Evolutionary conservation across 2,797 vertebrate genomes (phyloP).

Genomic region (Pangasius mekongensis): DNA sequence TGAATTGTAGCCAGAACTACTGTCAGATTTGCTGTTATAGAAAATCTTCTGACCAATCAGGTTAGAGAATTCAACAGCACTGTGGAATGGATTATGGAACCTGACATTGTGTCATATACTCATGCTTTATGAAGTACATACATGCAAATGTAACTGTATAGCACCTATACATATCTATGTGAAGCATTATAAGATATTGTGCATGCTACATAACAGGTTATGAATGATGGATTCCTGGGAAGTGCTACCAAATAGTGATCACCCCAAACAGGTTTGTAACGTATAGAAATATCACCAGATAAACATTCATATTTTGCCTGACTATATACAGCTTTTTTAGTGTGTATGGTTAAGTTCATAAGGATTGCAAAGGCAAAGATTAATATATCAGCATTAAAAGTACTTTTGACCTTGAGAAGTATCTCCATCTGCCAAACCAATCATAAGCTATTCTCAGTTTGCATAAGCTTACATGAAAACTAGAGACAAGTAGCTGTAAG

Average conservation of each 20-base stretch:
- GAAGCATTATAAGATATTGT: neutral
- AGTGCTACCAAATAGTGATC: too few relatives aligned
- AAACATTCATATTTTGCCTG: neutral
- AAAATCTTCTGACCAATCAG: neutral
- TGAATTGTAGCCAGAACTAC: neutral
- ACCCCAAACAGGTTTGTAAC: neutral
- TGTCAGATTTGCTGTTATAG: neutral
- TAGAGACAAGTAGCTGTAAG: neutral
- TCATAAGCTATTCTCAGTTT: neutral
- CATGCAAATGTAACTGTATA: neutral
- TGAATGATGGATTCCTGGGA: neutral
- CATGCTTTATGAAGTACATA: neutral
- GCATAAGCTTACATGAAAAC: neutral
- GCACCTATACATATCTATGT: neutral
- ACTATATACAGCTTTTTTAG: neutral
- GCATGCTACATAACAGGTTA: neutral
- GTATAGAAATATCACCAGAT: neutral
- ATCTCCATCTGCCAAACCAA: neutral
- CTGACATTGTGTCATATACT: neutral
- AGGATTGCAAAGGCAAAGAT: neutral
- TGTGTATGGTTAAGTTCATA: neutral
- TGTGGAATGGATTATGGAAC: neutral
- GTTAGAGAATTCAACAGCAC: neutral
- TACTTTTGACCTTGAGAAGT: neutral
- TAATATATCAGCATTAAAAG: neutral